A percentile compares a stretch with the other conserved stretches of the same genome.
phyloP scores from a whole-genome alignment of 1,140 invertebrate genomes.

The Idris sp. region DNA sequence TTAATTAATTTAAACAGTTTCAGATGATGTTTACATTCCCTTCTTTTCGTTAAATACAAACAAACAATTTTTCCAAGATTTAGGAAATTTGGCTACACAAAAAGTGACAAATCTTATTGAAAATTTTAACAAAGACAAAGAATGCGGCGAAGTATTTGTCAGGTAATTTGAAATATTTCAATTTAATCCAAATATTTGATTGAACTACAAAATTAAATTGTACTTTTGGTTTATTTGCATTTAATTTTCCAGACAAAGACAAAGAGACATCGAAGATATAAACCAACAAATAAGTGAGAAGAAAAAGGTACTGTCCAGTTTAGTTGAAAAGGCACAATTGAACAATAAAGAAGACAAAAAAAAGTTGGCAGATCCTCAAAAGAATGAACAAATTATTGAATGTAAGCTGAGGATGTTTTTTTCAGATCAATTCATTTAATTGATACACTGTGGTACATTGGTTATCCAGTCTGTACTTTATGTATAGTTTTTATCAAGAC shows the following conservation, averaged over 20 bases:
- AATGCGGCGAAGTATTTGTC: no score
- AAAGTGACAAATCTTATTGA: not conserved
- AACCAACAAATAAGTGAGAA: constrained; percentile 8
- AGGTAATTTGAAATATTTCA: no score
- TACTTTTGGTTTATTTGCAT: no score
- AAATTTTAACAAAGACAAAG: no score
- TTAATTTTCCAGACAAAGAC: no score
- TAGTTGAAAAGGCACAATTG: constrained; percentile 26
- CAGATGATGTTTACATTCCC: constrained; percentile 10
- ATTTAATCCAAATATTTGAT: no score
- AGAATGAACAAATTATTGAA: constrained; percentile 42
- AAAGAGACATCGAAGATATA: constrained; percentile 1
- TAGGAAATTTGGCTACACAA: not conserved
- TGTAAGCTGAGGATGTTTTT: no score
- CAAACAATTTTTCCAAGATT: constrained; percentile 1
- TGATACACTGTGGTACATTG: no score
- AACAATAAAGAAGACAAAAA: constrained; percentile 24
- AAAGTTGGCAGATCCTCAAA: constrained; percentile 26
- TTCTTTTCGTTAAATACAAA: constrained; percentile 4
- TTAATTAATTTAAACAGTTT: not conserved
- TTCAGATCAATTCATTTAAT: no score
- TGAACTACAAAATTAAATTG: not conserved
- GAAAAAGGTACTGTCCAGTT: not conserved
- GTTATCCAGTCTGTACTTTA: no score
- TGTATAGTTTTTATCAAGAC: no score